Conservation (phyloP, 2,888 invertebrate genomes). For the Venusia cambrica region DNA sequence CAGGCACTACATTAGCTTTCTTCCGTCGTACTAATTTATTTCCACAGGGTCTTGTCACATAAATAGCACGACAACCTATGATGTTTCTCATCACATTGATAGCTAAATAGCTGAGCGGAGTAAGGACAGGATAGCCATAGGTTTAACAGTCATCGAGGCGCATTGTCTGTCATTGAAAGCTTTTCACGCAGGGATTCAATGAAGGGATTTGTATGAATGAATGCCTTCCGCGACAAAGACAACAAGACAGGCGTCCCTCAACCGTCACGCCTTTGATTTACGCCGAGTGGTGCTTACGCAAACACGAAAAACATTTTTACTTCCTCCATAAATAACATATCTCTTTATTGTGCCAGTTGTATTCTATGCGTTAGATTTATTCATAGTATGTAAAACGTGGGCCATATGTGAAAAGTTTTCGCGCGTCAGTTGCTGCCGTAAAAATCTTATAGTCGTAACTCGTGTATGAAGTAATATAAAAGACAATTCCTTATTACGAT, state of each 20-base stretch:
- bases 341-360: conserved; percentile 40
- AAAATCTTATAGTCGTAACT: conserved; percentile 20
- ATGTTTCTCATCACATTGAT: too few relatives aligned
- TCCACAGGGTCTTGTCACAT: too few relatives aligned
- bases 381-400: conserved; percentile 36
- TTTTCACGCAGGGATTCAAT: conserved; percentile 1
- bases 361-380: conserved; percentile 43
- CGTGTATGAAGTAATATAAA: conserved; percentile 9
- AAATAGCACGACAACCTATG: too few relatives aligned
- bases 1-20: too few relatives aligned
- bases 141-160: neutral
- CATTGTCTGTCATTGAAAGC: neutral
- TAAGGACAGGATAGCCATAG: too few relatives aligned
- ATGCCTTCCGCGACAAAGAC: neutral
- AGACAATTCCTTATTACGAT: conserved; percentile 9
- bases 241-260: neutral
- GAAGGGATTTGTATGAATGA: too few relatives aligned
- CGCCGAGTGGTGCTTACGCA: conserved; percentile 38
- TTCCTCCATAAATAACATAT: conserved; percentile 44
- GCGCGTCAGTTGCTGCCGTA: conserved; percentile 26
- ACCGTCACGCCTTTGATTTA: conserved; percentile 37
- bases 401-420: conserved; percentile 28
- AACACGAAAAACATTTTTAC: conserved; percentile 49
- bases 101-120: too few relatives aligned
- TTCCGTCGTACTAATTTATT: too few relatives aligned